A percentile compares a stretch with the other conserved stretches of the same genome.
Conservation (phyloP, 2,113 vertebrate genomes). For the Perca flavescens region DNA sequence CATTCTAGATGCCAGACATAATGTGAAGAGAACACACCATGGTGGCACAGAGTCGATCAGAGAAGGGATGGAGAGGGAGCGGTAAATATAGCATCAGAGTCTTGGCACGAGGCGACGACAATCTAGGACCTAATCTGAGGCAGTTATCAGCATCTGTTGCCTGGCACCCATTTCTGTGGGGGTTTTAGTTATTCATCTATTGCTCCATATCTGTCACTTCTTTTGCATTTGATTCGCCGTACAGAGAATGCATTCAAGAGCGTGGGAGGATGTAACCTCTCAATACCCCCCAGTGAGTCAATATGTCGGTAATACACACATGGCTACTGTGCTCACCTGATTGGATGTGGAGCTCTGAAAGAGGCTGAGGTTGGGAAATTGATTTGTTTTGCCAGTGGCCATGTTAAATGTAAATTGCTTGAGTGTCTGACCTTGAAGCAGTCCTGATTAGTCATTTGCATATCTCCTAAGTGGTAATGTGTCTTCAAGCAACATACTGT, state of each 20-base stretch:
- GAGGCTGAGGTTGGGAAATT: slow-evolving; percentile 49
- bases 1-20: slow-evolving; percentile 51
- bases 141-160: slow-evolving; percentile 80
- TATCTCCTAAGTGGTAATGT: slow-evolving; percentile 43
- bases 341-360: slow-evolving; percentile 30
- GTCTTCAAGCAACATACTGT: slow-evolving; percentile 36
- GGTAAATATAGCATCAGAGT: slow-evolving; percentile 73
- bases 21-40: slow-evolving; percentile 53
- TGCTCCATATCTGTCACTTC: slow-evolving; percentile 71
- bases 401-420: slow-evolving; percentile 61
- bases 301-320: slow-evolving; percentile 33
- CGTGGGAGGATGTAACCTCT: slow-evolving; percentile 61
- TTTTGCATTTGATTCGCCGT: slow-evolving; percentile 51
- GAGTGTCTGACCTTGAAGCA: slow-evolving; percentile 63
- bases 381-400: slow-evolving; percentile 68
- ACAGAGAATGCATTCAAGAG: slow-evolving; percentile 55
- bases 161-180: slow-evolving; percentile 71
- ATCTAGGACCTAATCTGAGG: slow-evolving; percentile 76
- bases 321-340: slow-evolving; percentile 50
- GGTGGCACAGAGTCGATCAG: slow-evolving; percentile 46
- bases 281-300: slow-evolving; percentile 46
- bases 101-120: slow-evolving; percentile 66
- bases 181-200: slow-evolving; percentile 72
- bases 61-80: slow-evolving; percentile 40
- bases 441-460: slow-evolving; percentile 64